Evolutionary conservation across 2,888 invertebrate genomes (phyloP).

Genomic region (Bhutanitis thaidina): DNA sequence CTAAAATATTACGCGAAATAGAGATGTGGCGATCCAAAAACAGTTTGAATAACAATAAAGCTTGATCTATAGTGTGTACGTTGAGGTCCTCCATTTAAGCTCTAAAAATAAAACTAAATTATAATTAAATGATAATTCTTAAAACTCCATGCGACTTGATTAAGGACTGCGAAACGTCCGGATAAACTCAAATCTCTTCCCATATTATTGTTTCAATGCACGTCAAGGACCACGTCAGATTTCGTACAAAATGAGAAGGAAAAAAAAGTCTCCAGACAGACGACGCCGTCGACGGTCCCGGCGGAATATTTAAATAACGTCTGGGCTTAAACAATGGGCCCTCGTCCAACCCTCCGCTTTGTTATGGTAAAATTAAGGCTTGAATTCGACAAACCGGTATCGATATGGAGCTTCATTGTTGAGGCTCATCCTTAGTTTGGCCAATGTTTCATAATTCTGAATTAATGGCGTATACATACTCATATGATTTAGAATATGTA

Average conservation of each 20-base stretch:
- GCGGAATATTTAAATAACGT: conserved; percentile 71
- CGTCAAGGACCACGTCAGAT: conserved; percentile 42
- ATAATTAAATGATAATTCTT: too few relatives aligned
- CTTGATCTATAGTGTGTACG: too few relatives aligned
- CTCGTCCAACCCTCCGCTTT: conserved; percentile 56
- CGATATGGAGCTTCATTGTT: conserved; percentile 31
- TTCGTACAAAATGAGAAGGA: conserved; percentile 39
- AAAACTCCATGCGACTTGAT: neutral
- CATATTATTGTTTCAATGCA: conserved; percentile 32
- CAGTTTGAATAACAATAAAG: too few relatives aligned
- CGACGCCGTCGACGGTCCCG: conserved; percentile 41
- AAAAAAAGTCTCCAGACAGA: conserved; percentile 38
- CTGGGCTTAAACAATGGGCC: conserved; percentile 68
- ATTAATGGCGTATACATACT: too few relatives aligned
- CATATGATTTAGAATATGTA: too few relatives aligned
- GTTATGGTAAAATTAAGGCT: conserved; percentile 64
- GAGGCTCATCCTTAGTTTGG: conserved; percentile 26
- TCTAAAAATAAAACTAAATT: too few relatives aligned
- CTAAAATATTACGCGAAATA: too few relatives aligned
- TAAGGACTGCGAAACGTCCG: neutral
- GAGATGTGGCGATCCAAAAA: too few relatives aligned
- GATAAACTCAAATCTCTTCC: conserved; percentile 11
- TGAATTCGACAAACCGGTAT: conserved; percentile 37
- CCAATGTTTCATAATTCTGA: too few relatives aligned
- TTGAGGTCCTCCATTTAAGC: too few relatives aligned